Conservation (phyloP, 2,888 invertebrate species). For the Mesorhabditis sp. region DNA sequence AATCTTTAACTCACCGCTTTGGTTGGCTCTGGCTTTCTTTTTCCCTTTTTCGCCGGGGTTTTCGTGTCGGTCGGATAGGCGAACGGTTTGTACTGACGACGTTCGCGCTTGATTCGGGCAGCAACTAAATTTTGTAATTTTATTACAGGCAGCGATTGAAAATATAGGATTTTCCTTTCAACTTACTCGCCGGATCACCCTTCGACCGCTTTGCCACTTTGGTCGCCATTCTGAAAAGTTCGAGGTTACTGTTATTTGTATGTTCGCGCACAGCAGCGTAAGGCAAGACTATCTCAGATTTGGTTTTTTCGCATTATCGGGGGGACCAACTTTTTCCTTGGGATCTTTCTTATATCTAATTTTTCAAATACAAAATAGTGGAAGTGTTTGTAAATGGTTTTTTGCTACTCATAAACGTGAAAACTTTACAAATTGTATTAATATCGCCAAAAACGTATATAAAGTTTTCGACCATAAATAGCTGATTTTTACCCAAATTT, state of each 20-base stretch:
- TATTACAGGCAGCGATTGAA: neutral
- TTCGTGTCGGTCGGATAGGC: constrained; percentile 1
- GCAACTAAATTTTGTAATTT: neutral
- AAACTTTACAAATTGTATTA: too few species aligned
- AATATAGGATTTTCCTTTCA: neutral
- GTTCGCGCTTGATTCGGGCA: neutral
- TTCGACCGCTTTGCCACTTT: neutral
- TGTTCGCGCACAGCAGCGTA: too few species aligned
- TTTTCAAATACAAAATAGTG: too few species aligned
- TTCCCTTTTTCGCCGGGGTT: constrained; percentile 1
- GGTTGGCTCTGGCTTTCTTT: neutral
- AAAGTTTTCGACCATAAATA: neutral
- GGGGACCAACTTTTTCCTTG: too few species aligned
- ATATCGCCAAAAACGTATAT: neutral
- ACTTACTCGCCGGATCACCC: neutral
- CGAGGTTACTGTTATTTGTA: too few species aligned
- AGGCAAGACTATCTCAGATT: too few species aligned
- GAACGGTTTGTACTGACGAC: neutral
- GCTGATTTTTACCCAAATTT: neutral
- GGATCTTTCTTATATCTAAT: too few species aligned
- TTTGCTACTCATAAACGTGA: too few species aligned
- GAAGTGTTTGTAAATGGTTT: too few species aligned
- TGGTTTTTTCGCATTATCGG: too few species aligned
- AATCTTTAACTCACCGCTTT: neutral
- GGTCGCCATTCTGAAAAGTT: too few species aligned